Evolutionary conservation across 2,797 vertebrate genomes (phyloP).

Genomic region (Hippoglossus hippoglossus): DNA sequence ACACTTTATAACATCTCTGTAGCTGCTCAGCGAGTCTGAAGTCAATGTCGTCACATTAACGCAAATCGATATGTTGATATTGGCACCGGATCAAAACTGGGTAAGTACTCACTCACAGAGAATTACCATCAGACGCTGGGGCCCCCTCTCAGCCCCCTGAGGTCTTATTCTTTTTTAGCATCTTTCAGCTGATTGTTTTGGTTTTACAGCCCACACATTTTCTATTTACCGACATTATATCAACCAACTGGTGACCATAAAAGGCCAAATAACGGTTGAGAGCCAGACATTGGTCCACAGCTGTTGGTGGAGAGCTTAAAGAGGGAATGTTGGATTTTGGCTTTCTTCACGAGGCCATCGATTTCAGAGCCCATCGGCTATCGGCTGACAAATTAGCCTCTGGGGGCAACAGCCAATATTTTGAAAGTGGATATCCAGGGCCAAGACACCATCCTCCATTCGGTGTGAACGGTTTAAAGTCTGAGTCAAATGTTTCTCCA

Average conservation of each 20-base stretch:
- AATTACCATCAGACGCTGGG: too few relatives aligned
- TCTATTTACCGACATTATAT: neutral
- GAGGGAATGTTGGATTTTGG: neutral
- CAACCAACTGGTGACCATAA: neutral
- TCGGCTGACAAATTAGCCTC: too few relatives aligned
- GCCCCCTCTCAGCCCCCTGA: too few relatives aligned
- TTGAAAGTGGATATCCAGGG: too few relatives aligned
- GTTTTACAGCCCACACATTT: neutral
- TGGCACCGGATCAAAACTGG: neutral
- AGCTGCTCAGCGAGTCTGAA: neutral
- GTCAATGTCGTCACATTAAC: neutral
- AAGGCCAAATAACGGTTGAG: neutral
- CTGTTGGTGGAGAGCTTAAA: neutral
- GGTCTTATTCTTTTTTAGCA: too few relatives aligned
- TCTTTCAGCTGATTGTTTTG: neutral
- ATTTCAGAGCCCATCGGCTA: too few relatives aligned
- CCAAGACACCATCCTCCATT: too few relatives aligned
- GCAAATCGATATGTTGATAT: neutral
- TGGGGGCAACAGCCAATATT: too few relatives aligned
- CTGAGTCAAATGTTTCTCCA: too few relatives aligned
- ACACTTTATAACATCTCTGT: constrained; percentile 1
- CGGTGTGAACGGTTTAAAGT: too few relatives aligned
- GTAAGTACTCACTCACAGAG: neutral
- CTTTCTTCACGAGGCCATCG: too few relatives aligned
- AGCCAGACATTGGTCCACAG: neutral